Conservation (phyloP, 2,113 vertebrate species). For the Laterallus jamaicensis region DNA sequence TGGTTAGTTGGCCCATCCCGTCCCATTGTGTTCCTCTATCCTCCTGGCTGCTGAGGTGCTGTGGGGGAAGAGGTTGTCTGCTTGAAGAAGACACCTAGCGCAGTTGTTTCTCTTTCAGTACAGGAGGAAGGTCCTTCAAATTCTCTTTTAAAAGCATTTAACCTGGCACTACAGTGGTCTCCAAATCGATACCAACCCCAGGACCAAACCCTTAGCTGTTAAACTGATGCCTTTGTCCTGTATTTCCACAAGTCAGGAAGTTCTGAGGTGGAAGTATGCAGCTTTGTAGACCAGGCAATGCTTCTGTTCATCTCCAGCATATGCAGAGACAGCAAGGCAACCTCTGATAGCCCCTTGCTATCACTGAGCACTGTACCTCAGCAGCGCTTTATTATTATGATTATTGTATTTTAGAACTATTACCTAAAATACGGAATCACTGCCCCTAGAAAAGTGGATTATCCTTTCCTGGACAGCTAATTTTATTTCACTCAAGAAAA, state of each 20-base stretch:
- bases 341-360: not conserved
- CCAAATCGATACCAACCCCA: rapidly evolving
- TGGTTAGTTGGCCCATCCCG: rapidly evolving
- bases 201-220: not conserved
- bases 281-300: not conserved
- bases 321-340: not conserved
- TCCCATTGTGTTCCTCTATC: rapidly evolving
- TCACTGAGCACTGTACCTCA: not conserved
- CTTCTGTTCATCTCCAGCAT: not conserved
- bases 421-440: not conserved
- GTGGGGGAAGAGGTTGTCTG: not conserved
- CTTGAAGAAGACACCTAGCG: not conserved
- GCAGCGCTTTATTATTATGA: slow-evolving; percentile 23
- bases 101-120: not conserved
- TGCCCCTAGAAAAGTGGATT: slow-evolving; percentile 51
- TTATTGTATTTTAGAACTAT: slow-evolving; percentile 6
- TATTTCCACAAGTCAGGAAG: not conserved
- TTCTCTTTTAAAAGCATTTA: not conserved
- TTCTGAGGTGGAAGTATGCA: not conserved
- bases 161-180: not conserved
- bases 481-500: slow-evolving; percentile 51
- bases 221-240: not conserved
- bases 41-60: not conserved
- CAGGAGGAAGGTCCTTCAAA: not conserved
- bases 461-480: slow-evolving; percentile 41